Conservation (phyloP, 2,113 vertebrate genomes). For the Leptocoma aspasia region DNA sequence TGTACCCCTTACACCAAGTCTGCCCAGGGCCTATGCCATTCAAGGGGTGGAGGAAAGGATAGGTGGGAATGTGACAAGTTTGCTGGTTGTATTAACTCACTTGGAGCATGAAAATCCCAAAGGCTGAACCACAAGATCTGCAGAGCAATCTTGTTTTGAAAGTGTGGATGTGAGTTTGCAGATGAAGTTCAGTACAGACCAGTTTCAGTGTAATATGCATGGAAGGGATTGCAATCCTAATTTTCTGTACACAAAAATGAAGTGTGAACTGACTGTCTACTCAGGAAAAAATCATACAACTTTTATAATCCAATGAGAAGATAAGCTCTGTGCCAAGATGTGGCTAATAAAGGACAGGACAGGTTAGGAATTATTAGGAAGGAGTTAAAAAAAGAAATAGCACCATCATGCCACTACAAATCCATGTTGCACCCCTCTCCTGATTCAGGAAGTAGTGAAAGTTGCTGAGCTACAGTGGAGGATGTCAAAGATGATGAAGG, state of each 20-base stretch:
- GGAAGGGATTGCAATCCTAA: neutral
- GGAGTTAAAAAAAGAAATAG: neutral
- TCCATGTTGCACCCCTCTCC: neutral
- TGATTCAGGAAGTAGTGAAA: neutral
- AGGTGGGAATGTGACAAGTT: neutral
- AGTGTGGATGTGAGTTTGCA: neutral
- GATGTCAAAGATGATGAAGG: neutral
- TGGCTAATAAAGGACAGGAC: neutral
- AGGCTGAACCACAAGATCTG: neutral
- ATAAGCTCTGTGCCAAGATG: neutral
- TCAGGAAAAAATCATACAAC: neutral
- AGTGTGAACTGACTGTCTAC: neutral
- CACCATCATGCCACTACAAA: neutral
- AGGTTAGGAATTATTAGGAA: neutral
- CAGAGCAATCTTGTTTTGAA: neutral
- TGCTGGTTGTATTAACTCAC: neutral
- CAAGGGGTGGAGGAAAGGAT: neutral
- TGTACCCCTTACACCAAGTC: no score
- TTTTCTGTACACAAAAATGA: neutral
- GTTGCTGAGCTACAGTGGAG: neutral
- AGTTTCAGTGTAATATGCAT: neutral
- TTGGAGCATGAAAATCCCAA: neutral
- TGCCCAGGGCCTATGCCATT: rapidly evolving
- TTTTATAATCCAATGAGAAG: neutral
- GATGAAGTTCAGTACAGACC: neutral